Evolutionary conservation across 2,113 vertebrate genomes (phyloP).

Genomic region (Cariama cristata): DNA sequence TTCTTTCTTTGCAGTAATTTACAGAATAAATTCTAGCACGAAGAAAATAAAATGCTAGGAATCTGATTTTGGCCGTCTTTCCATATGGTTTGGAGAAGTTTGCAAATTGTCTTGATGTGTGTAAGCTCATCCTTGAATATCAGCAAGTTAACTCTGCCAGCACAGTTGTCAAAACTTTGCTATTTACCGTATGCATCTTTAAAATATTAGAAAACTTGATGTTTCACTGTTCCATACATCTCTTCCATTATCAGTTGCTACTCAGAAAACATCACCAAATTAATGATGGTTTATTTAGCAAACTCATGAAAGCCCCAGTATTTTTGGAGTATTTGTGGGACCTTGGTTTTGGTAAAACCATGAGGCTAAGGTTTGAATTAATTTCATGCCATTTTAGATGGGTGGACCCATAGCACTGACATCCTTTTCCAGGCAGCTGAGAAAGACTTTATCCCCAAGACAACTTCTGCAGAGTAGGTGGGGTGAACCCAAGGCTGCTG

Average conservation of each 20-base stretch:
- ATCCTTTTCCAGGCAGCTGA: neutral
- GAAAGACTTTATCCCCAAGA: neutral
- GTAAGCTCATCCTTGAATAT: neutral
- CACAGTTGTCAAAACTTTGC: neutral
- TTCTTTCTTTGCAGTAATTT: neutral
- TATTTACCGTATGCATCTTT: neutral
- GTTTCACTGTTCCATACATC: neutral
- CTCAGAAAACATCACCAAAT: neutral
- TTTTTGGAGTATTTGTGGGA: neutral
- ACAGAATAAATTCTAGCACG: neutral
- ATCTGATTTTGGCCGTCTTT: neutral
- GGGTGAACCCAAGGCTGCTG: neutral
- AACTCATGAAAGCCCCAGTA: neutral
- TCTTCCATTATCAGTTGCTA: neutral
- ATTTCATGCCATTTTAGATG: neutral
- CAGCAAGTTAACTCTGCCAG: neutral
- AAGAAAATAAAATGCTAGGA: neutral
- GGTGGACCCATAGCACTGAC: accelerated
- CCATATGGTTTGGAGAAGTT: neutral
- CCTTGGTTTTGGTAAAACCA: neutral
- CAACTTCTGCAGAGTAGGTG: neutral
- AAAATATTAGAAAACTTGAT: neutral
- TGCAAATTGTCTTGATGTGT: neutral
- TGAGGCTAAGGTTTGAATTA: neutral
- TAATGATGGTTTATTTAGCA: neutral